These are phyloP conservation scores for Gandaritis pyraliata DNA, from an alignment of 2,888 invertebrate genomes.

Conservation along the genomic window DNA sequence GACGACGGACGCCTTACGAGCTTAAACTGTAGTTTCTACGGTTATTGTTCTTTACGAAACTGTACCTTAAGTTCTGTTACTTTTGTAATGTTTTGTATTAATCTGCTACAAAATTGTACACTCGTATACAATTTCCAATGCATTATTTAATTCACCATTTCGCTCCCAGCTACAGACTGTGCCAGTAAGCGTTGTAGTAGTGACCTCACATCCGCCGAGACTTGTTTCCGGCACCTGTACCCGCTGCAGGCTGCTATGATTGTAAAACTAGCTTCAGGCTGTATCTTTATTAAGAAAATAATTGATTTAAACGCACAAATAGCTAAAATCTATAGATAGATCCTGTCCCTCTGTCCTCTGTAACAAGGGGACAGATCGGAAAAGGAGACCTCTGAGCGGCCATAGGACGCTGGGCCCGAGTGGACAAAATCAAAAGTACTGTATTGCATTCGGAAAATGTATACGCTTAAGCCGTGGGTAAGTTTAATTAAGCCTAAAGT, in stretches of 20 bases:
- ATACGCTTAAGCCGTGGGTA: too few relatives aligned
- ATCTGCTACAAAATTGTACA: too few relatives aligned
- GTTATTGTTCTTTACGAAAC: neutral
- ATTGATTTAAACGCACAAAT: too few relatives aligned
- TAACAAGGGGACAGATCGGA: too few relatives aligned
- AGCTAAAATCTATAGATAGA: too few relatives aligned
- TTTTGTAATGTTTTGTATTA: neutral
- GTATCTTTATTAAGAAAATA: too few relatives aligned
- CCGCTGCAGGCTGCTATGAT: neutral
- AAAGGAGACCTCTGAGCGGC: too few relatives aligned
- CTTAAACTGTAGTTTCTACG: conserved; percentile 3
- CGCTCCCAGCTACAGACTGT: neutral
- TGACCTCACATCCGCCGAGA: conserved; percentile 31
- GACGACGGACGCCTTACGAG: conserved; percentile 6
- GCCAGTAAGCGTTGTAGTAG: conserved; percentile 5
- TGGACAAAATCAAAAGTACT: too few relatives aligned
- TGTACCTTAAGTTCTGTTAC: neutral
- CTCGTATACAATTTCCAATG: neutral
- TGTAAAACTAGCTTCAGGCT: neutral
- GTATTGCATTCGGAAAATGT: too few relatives aligned
- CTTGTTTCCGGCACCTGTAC: conserved; percentile 22
- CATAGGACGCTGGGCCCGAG: too few relatives aligned
- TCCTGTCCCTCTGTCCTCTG: too few relatives aligned
- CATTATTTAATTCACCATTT: neutral
- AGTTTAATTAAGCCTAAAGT: too few relatives aligned